phyloP scores from a whole-genome alignment of 2,888 invertebrate genomes.

The Thymelicus sylvestris region DNA sequence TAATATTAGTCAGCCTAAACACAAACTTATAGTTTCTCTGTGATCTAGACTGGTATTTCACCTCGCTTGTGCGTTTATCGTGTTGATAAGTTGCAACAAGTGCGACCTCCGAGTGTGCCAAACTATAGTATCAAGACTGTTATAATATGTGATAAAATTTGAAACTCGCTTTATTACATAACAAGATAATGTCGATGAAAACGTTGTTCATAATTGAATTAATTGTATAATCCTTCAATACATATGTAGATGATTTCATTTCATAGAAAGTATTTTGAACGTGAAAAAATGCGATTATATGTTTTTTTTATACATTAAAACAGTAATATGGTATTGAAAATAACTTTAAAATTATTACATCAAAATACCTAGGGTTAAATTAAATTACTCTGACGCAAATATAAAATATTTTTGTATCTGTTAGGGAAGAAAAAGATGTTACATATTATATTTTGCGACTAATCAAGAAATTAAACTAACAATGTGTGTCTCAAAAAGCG shows the following conservation, averaged over 20 bases:
- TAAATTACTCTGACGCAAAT: too few relatives aligned
- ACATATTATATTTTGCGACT: too few relatives aligned
- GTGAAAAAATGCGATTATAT: not conserved
- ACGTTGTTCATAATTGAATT: not conserved
- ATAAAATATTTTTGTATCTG: too few relatives aligned
- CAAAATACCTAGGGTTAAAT: too few relatives aligned
- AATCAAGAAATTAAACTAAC: too few relatives aligned
- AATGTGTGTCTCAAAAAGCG: too few relatives aligned
- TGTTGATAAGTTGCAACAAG: constrained; percentile 67
- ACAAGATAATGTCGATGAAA: not conserved
- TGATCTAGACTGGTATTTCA: constrained; percentile 55
- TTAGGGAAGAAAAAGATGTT: too few relatives aligned
- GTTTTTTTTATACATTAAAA: too few relatives aligned
- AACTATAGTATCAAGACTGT: constrained; percentile 68
- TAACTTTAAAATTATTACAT: too few relatives aligned
- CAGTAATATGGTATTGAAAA: too few relatives aligned
- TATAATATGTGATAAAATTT: constrained; percentile 66
- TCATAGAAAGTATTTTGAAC: not conserved
- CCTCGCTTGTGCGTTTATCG: constrained; percentile 70
- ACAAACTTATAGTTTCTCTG: constrained; percentile 22
- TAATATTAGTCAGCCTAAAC: constrained; percentile 46
- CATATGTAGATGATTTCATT: constrained; percentile 12
- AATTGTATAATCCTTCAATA: constrained; percentile 26
- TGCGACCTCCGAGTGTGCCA: constrained; percentile 65
- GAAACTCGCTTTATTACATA: constrained; percentile 6